Conservation (phyloP, 2,113 vertebrate species). For the human (Homo sapiens) region DNA sequence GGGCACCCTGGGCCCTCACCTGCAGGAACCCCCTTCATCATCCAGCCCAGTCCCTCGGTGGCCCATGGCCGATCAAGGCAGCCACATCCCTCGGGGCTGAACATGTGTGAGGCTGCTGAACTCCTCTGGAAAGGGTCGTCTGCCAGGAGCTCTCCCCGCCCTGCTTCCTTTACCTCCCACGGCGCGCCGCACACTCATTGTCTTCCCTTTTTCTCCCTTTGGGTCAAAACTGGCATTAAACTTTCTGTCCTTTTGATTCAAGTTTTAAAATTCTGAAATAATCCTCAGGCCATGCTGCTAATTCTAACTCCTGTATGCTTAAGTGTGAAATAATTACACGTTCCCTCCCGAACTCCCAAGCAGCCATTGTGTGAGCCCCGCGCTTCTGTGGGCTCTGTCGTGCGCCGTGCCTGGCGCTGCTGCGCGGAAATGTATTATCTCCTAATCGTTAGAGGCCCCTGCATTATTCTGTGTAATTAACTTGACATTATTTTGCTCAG, state of each 20-base stretch:
- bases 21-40: no score
- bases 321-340: conserved; percentile 56
- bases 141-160: background rate
- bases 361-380: background rate
- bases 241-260: background rate
- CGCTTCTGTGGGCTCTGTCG: accelerated
- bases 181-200: background rate
- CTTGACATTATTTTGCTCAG: conserved; percentile 65
- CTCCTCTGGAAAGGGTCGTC: conserved; percentile 52
- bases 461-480: conserved; percentile 40
- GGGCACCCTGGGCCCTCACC: background rate
- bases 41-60: no score
- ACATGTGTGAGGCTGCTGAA: background rate
- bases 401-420: background rate
- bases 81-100: background rate
- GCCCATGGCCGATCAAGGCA: background rate
- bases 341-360: background rate
- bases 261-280: conserved; percentile 44
- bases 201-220: conserved; percentile 14
- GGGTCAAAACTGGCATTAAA: conserved; percentile 59
- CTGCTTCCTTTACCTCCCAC: background rate
- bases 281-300: conserved; percentile 24
- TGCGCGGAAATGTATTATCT: background rate
- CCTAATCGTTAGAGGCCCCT: background rate
- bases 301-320: conserved; percentile 42